Base-by-base conservation (phyloP, 2,113 vertebrate genomes). In the Carassius gibelio region DNA sequence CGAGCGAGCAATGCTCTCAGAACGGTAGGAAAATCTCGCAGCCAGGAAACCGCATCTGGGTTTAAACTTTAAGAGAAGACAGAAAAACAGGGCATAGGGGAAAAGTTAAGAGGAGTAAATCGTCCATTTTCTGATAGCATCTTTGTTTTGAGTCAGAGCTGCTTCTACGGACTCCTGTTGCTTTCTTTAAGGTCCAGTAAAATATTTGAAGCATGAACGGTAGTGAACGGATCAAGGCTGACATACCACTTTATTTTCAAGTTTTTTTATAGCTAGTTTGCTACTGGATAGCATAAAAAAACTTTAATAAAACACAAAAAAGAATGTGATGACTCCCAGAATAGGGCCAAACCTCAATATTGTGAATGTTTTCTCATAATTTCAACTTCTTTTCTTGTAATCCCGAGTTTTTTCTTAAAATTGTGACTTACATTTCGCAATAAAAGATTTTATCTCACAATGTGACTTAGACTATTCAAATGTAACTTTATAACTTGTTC, bases 81-180 rank as follows among this genome's bases (percentile, higher is more conserved):
- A 52, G 42, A 3, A 59, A 84, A 80, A 38, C 38, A 17, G 9
- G 38, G 23, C 48, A 36, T 42, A 52, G 7, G 62, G 62, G 50
- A 66, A 82, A 81, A 48, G 36, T 14, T 8, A 9, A 83, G 55
- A 15, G 62, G 30, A 78, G 48, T 21, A 26, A 15, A 76, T 85
- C 34, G 84, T 88, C 85, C 85, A 84, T 91, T 84, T 42, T 78
- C 52, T 87, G 88, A 90, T 81, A 66, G 0, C 76, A 59, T 64
- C 88, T 85, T 90, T 87, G 83, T 83, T 75, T 62, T 38, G 59
- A 59, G 52, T 75, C 61, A 42, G 55, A 61, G 55, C 23, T n/a
- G 11, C 48, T 17, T 6, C 68, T 74, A 23, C 2, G 5, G 38
- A 74, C 21, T 74, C 11, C 71, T 71, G 9, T 8, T 71, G 36